Evolutionary conservation across 2,888 invertebrate genomes (phyloP).

Genomic region (Ormyrus labotus): DNA sequence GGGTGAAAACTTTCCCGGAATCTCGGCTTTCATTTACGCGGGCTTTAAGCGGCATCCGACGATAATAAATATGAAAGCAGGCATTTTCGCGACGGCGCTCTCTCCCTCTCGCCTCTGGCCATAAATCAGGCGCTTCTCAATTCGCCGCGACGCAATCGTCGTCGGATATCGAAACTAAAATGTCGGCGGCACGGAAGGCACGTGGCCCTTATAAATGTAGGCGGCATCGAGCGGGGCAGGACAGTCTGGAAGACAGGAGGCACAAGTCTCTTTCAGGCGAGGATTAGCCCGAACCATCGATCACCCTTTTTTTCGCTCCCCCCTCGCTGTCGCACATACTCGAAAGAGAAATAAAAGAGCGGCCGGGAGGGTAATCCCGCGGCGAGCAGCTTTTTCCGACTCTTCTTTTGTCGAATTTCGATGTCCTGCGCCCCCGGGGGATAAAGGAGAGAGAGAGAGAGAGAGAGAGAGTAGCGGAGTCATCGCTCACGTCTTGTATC

Average conservation of each 20-base stretch:
- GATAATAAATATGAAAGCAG: too few relatives aligned
- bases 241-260: conserved; percentile 1
- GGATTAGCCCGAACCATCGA: conserved; percentile 48
- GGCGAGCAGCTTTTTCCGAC: conserved; percentile 47
- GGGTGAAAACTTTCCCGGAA: too few relatives aligned
- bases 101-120: too few relatives aligned
- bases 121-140: too few relatives aligned
- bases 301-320: conserved; percentile 31
- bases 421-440: conserved; percentile 24
- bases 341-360: conserved; percentile 19
- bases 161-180: conserved; percentile 10
- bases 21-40: too few relatives aligned
- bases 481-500: conserved; percentile 35
- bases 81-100: too few relatives aligned
- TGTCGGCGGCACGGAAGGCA: not conserved
- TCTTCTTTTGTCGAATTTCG: conserved; percentile 51
- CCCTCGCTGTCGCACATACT: not conserved
- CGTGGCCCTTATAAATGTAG: not conserved
- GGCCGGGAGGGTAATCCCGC: conserved; percentile 30
- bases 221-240: not conserved
- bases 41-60: too few relatives aligned
- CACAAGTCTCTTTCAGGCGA: conserved; percentile 7
- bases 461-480: not conserved
- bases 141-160: conserved; percentile 6
- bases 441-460: not conserved